A percentile compares a stretch with the other conserved stretches of the same genome.
These are phyloP conservation scores for Hyposoter didymator DNA, from an alignment of 2,888 invertebrate genomes.

Conservation along the genomic window DNA sequence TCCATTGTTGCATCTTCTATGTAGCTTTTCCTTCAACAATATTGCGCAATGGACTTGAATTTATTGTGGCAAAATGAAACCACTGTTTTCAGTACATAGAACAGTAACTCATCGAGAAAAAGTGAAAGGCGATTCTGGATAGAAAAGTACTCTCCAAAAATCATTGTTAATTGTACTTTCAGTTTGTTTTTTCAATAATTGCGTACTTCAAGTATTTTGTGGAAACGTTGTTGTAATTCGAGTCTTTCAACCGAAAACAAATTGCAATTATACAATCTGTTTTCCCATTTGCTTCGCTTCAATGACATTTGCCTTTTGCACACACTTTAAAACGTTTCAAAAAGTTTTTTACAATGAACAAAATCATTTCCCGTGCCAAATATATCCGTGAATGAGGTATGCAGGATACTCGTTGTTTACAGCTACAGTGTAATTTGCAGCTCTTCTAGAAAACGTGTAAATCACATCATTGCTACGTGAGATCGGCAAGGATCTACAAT, in stretches of 20 bases:
- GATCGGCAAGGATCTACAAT: background rate
- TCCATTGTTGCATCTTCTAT: conserved; percentile 30
- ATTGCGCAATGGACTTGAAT: conserved; percentile 11
- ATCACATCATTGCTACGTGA: background rate
- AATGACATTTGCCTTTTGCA: too few relatives aligned
- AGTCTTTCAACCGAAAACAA: too few relatives aligned
- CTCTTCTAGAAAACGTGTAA: background rate
- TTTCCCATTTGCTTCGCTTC: too few relatives aligned
- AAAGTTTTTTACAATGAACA: background rate
- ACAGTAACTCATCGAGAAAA: background rate
- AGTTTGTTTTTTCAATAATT: too few relatives aligned
- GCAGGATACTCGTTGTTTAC: background rate
- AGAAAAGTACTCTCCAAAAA: background rate
- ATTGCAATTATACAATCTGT: too few relatives aligned
- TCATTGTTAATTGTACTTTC: background rate
- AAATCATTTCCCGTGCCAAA: background rate
- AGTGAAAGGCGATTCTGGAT: background rate
- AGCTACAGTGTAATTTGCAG: background rate
- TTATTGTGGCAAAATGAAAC: conserved; percentile 26
- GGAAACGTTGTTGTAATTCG: too few relatives aligned
- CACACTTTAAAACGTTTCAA: too few relatives aligned
- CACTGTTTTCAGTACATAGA: background rate
- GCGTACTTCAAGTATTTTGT: too few relatives aligned
- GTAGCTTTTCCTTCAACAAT: conserved; percentile 14
- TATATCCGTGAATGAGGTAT: background rate